These are phyloP conservation scores for Sylvilagus bachmani DNA, from an alignment of 2,113 vertebrate genomes.

Conservation along the genomic window DNA sequence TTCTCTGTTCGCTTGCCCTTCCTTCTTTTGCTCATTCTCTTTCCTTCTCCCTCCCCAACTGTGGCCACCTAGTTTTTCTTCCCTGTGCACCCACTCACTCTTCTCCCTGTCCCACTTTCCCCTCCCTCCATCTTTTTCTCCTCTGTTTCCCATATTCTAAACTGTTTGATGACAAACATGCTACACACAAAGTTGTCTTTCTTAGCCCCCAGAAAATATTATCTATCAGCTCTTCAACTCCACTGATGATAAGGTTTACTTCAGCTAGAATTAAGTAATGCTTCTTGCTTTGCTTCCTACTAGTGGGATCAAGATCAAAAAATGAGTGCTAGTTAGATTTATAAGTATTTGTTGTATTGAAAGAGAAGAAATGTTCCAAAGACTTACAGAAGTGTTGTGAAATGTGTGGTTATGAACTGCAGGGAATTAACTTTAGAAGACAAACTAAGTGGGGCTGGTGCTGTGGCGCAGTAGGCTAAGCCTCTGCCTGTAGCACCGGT, in stretches of 20 bases:
- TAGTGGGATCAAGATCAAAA: conserved; percentile 8
- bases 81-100: background rate
- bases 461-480: no score
- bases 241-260: background rate
- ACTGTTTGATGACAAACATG: background rate
- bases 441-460: background rate
- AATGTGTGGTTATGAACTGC: background rate
- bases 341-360: background rate
- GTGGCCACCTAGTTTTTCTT: background rate
- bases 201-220: background rate
- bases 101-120: background rate
- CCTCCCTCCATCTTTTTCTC: background rate
- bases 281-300: background rate
- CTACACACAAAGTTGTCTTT: background rate
- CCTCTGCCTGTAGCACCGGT: no score
- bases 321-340: background rate
- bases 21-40: background rate
- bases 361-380: background rate
- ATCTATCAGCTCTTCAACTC: background rate
- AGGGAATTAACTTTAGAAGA: conserved; percentile 41
- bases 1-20: background rate
- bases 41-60: background rate
- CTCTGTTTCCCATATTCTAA: conserved; percentile 22
- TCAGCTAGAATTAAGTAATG: conserved; percentile 7
- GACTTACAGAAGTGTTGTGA: background rate